Evolutionary conservation across 2,113 vertebrate genomes (phyloP), one percentile per base, ranked within the genome.

Genomic region (Cyphotilapia sp.): DNA sequence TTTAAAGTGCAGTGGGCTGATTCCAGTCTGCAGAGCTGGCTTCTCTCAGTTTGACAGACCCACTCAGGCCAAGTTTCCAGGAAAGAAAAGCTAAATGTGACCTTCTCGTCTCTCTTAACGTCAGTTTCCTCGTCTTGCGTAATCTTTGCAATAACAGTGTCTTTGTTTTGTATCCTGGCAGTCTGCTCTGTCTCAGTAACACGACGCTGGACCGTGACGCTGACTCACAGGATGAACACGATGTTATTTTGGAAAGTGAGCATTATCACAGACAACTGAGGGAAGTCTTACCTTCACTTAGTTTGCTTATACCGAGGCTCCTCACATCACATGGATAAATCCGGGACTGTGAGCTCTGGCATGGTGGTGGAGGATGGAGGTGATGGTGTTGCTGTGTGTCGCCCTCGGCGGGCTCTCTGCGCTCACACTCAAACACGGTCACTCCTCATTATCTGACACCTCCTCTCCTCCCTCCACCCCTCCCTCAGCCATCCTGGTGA

Each of bases 1-100:
- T 5, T 11, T 14, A 14, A 71, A 71, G 40, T 0, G 1, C 24
- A 19, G 42, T 5, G 42, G 10, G 71, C 17, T 4, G 16, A 0
- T 3, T 3, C 24, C 42, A 19, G 71, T 19, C 40, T 47, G 8
- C 27, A 61, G 57, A 61, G 38, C 16, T 63, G 29, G 16, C 40
- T 45, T 27, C n/a, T 9, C 13, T 27, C 66, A 9, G 57, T 9
- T 17, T 61, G 9, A n/a, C 27, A 45, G 22, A 45, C 2, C 1
- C 9, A 29, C 40, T 45, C 69, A 3, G 45, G 45, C 27, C 42
- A 78, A 51, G 35, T 74, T 81, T 74, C 40, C 51, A 82, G 69
- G 22, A 78, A 29, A 49, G 7, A 22, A 59, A 38, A 47, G 14
- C 31, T 10, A 17, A 35, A 54, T 7, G 7, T 54, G 6, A 54